Percentiles rank a stretch among this genome's conserved stretches.
phyloP scores from a whole-genome alignment of 2,797 vertebrate species.

The Poecilia picta region DNA sequence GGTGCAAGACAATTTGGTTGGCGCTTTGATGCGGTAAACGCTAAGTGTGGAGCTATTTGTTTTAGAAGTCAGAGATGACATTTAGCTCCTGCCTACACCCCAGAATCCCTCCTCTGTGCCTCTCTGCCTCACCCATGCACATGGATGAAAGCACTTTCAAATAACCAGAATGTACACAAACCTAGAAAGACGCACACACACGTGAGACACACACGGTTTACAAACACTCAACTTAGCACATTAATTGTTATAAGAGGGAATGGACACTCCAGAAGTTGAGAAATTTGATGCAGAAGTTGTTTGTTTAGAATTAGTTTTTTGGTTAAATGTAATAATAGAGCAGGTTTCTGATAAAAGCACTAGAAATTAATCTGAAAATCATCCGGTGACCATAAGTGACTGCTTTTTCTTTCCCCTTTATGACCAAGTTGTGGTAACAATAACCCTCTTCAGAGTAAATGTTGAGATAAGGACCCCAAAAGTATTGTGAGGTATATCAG shows the following conservation, averaged over 20 bases:
- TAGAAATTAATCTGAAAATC: not conserved
- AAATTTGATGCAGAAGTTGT: not conserved
- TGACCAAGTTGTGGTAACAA: not conserved
- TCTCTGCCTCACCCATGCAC: slow-evolving; percentile 25
- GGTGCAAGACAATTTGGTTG: slow-evolving; percentile 28
- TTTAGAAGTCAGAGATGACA: slow-evolving; percentile 70
- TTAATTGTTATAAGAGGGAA: not conserved
- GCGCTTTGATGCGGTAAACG: slow-evolving; percentile 53
- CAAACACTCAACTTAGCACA: slow-evolving; percentile 1
- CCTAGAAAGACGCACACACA: slow-evolving; percentile 11
- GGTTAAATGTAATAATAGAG: not conserved
- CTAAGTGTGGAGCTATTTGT: slow-evolving; percentile 58
- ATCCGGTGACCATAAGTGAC: not conserved
- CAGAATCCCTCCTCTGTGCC: slow-evolving; percentile 26
- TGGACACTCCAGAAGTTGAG: not conserved
- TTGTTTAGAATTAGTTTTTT: not conserved
- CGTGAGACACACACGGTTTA: slow-evolving; percentile 19
- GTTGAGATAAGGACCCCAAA: not conserved
- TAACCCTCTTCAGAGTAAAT: not conserved
- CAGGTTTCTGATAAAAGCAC: not conserved
- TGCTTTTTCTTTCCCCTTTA: not conserved
- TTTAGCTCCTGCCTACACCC: slow-evolving; percentile 48
- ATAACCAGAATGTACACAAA: slow-evolving; percentile 22
- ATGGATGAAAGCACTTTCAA: slow-evolving; percentile 24
- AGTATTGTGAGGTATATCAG: not conserved